These are phyloP conservation scores for Myotis lucifugus DNA, from an alignment of 2,113 vertebrate genomes.

Conservation along the genomic window DNA sequence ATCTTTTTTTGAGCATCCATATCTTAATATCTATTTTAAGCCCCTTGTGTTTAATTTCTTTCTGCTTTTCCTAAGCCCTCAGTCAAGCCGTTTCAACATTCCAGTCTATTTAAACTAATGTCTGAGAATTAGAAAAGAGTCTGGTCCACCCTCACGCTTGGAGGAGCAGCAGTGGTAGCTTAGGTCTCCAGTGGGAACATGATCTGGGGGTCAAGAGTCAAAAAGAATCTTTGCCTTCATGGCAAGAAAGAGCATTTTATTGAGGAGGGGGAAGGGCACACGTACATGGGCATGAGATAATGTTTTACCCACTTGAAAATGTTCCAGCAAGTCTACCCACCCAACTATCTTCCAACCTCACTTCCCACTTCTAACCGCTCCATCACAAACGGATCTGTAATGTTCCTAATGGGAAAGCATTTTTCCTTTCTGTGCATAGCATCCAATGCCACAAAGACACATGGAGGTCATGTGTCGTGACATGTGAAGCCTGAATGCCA, in stretches of 20 bases:
- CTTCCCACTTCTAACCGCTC: background rate
- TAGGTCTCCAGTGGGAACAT: background rate
- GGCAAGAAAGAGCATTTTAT: background rate
- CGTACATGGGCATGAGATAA: background rate
- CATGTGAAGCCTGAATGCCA: background rate
- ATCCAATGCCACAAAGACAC: background rate
- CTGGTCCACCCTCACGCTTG: background rate
- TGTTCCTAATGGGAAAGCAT: background rate
- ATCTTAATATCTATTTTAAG: background rate
- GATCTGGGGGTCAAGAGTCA: background rate
- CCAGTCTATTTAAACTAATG: background rate
- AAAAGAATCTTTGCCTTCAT: background rate
- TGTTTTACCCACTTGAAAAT: background rate
- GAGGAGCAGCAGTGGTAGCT: background rate
- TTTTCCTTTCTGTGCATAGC: background rate
- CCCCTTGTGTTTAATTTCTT: background rate
- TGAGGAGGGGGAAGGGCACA: background rate
- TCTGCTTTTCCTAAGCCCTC: conserved; percentile 2
- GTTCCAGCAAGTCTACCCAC: background rate
- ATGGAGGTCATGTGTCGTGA: background rate
- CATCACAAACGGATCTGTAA: background rate
- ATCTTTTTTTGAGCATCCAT: background rate
- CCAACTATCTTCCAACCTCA: background rate
- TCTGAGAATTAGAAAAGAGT: background rate
- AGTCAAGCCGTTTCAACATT: background rate